These are phyloP conservation scores for Tipula lateralis DNA, from an alignment of 2,888 invertebrate genomes.

Conservation along the genomic window DNA sequence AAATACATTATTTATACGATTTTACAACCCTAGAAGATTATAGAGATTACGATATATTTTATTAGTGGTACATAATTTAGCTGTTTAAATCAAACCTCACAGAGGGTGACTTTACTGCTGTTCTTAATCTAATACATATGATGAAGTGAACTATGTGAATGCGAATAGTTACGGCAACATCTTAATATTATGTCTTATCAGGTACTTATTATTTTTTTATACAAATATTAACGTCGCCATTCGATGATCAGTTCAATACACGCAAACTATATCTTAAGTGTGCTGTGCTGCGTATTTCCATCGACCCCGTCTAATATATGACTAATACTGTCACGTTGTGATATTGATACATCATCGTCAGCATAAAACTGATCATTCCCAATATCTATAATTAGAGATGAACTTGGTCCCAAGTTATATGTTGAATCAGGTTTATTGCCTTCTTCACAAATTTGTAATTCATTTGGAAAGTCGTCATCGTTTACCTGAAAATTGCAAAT, in stretches of 20 bases:
- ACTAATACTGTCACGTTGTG: background rate
- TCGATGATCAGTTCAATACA: background rate
- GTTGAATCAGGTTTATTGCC: background rate
- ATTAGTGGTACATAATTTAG: background rate
- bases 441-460: background rate
- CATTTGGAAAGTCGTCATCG: background rate
- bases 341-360: background rate
- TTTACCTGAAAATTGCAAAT: background rate
- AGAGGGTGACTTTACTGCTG: background rate
- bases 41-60: background rate
- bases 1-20: background rate
- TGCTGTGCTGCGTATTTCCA: background rate
- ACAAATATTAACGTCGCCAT: background rate
- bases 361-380: slow-evolving; percentile 32
- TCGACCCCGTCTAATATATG: background rate
- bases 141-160: background rate
- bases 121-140: background rate
- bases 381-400: slow-evolving; percentile 35
- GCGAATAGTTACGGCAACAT: background rate
- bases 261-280: background rate
- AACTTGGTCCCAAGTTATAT: slow-evolving; percentile 34
- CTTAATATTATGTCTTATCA: background rate
- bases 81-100: background rate
- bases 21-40: background rate
- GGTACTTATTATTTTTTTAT: background rate